Base-by-base conservation (phyloP, 2,797 vertebrate genomes). In the Distichodus sexfasciatus region DNA sequence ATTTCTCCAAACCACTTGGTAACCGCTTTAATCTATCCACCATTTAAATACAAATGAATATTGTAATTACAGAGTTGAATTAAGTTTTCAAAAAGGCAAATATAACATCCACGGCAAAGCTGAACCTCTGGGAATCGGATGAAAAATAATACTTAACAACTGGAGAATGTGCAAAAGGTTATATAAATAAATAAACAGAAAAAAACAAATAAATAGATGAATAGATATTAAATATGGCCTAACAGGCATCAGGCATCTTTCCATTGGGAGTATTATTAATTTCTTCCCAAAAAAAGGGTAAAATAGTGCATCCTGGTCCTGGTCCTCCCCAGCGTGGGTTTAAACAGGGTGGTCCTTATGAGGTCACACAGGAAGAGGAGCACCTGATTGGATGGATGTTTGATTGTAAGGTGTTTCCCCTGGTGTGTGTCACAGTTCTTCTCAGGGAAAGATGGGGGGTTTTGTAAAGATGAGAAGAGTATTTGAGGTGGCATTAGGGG, bases 401-500 rank as follows among this genome's bases (percentile, higher is more conserved):
- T 38, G 31, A 17, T 57, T 66, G 38, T 51, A 36, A 68, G 33
- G n/a, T 9, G 17, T 23, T 38, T 61, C 47, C 50, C 24, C n/a
- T 63, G 24, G 36, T 53, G 12, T 19, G 12, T 19, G 1, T 63
- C 40, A 57, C 40, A 58, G 66, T 71, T 67, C 36, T 7, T 35
- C 17, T 47, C 10, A 6, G 26, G 26, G 50, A 29, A 61, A 48
- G 31, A 51, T n/a, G 6, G 31, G 73, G 61, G 6, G 47, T 29
- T 14, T 19, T 6, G 12, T n/a, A 35, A 9, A 26, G 7, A 12
- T 40, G 24, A 17, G 21, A 40, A 23, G 65, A 40, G 29, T 21
- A 17, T n/a, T 33, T 36, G 29, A 75, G 76, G 76, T 80, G 33
- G 70, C 79, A 79, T 83, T 91, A 93, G 79, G 90, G 88, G 69